Evolutionary conservation across 2,797 vertebrate species (phyloP).

Genomic region (Mallotus villosus): DNA sequence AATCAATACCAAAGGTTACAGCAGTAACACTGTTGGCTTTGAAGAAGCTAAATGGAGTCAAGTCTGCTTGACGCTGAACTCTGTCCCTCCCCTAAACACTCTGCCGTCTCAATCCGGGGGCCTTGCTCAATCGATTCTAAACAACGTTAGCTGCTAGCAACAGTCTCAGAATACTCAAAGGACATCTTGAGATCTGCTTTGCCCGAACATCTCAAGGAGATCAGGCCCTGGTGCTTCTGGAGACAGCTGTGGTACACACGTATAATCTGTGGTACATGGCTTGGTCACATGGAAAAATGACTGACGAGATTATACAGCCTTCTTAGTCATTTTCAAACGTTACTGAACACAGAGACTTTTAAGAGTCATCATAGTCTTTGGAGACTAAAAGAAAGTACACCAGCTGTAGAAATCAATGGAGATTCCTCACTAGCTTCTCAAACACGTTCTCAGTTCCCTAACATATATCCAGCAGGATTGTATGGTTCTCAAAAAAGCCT

Average conservation of each 20-base stretch:
- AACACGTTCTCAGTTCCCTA: not conserved
- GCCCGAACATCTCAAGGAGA: not conserved
- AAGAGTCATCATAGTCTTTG: not conserved
- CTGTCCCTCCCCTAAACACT: constrained; percentile 13
- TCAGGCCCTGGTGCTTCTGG: not conserved
- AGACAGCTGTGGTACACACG: not conserved
- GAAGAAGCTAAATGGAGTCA: constrained; percentile 21
- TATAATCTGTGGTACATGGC: not conserved
- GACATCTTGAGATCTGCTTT: constrained; percentile 10
- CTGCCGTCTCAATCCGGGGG: not conserved
- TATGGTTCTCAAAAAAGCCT: not conserved
- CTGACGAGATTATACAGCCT: not conserved
- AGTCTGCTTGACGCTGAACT: constrained; percentile 8
- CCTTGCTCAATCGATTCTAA: constrained; percentile 13
- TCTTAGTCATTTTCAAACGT: not conserved
- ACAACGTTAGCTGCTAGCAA: not conserved
- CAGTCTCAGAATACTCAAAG: not conserved
- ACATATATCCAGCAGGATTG: not conserved
- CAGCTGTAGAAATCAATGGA: no score
- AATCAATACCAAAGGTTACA: constrained; percentile 32
- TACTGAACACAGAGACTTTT: not conserved
- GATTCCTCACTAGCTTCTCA: no score
- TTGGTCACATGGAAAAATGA: not conserved
- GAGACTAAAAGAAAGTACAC: not conserved
- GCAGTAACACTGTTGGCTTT: constrained; percentile 16